Evolutionary conservation across 2,888 invertebrate genomes (phyloP).

Genomic region (Harpagoxenus sublaevis): DNA sequence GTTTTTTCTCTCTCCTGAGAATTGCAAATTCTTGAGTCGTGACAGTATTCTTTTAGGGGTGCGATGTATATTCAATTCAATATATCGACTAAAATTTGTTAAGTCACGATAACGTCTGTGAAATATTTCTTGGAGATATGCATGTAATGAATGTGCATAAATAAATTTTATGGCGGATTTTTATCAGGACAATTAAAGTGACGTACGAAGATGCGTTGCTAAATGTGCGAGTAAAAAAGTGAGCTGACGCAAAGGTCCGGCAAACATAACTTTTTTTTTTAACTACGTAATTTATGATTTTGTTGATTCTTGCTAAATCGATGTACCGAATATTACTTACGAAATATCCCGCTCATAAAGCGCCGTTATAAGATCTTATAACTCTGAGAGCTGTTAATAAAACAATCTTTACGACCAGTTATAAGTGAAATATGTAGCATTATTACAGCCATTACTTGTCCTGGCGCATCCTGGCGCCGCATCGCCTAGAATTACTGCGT

Average conservation of each 20-base stretch:
- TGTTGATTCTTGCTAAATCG: slow-evolving; percentile 49
- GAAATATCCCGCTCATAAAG: slow-evolving; percentile 30
- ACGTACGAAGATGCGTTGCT: not conserved
- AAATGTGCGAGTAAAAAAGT: not conserved
- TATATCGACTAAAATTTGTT: not conserved
- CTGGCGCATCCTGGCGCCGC: slow-evolving; percentile 35
- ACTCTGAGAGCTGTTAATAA: slow-evolving; percentile 47
- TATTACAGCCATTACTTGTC: slow-evolving; percentile 67
- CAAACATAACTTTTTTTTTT: not conserved
- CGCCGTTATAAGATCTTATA: slow-evolving; percentile 38
- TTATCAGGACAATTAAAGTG: not conserved
- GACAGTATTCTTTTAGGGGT: no score
- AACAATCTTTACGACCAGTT: slow-evolving; percentile 50
- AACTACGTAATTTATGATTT: not conserved
- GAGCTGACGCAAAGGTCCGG: not conserved
- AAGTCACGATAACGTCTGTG: not conserved
- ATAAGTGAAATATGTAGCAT: slow-evolving; percentile 64
- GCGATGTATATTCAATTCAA: not conserved
- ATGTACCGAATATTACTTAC: slow-evolving; percentile 55
- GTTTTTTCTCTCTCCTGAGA: no score
- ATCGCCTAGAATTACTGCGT: slow-evolving; percentile 56
- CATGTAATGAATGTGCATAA: no score
- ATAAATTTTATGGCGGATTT: slow-evolving; percentile 15
- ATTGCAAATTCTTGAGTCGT: no score
- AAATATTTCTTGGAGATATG: not conserved